Percentiles rank a stretch among this genome's conserved stretches.
These are phyloP conservation scores for Lucinisca nassula DNA, from an alignment of 2,888 invertebrate genomes.

Conservation along the genomic window DNA sequence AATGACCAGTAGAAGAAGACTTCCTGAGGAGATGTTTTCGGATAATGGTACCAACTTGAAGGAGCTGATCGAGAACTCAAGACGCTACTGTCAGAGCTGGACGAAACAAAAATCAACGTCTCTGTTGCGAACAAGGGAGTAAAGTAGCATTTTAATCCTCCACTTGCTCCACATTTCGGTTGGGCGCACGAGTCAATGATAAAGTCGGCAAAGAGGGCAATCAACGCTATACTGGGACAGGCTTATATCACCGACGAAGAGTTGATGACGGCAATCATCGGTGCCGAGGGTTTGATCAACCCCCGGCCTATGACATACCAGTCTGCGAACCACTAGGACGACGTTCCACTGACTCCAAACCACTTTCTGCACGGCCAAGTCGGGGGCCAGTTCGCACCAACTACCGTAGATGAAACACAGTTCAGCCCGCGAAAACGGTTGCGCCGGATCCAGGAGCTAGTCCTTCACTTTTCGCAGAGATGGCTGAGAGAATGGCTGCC, in stretches of 20 bases:
- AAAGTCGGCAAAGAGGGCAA: constrained; percentile 64
- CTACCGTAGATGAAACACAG: neutral
- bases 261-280: constrained; percentile 55
- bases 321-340: constrained; percentile 39
- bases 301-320: constrained; percentile 61
- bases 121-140: constrained; percentile 44
- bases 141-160: neutral
- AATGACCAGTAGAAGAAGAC: constrained; percentile 55
- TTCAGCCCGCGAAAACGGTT: neutral
- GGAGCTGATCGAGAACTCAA: neutral
- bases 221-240: constrained; percentile 48
- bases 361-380: constrained; percentile 63
- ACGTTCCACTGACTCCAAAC: constrained; percentile 56
- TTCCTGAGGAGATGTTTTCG: constrained; percentile 44
- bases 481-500: constrained; percentile 44
- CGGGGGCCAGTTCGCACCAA: neutral
- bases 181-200: constrained; percentile 68
- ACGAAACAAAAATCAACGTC: constrained; percentile 37
- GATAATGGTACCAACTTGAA: constrained; percentile 47
- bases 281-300: constrained; percentile 67
- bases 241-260: constrained; percentile 67
- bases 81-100: neutral
- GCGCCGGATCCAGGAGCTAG: neutral
- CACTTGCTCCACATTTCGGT: constrained; percentile 33
- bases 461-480: neutral